phyloP scores from a whole-genome alignment of 1,140 invertebrate genomes.

The Dreissena polymorpha region DNA sequence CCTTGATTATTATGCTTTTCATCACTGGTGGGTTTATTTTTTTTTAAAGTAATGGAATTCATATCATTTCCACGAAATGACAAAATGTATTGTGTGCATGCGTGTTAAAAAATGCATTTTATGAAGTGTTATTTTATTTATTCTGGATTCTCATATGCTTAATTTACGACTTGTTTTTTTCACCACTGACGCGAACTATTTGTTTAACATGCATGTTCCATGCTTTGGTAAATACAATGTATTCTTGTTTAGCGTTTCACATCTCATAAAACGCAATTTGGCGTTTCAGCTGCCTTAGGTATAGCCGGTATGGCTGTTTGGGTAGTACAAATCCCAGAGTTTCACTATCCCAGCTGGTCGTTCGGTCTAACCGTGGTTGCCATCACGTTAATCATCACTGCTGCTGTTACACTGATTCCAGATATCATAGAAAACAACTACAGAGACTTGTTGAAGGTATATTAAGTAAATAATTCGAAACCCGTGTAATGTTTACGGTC shows the following conservation, averaged over 20 bases:
- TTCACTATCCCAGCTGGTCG: slow-evolving; percentile 45
- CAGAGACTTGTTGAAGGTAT: slow-evolving; percentile 41
- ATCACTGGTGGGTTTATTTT: slow-evolving; percentile 15
- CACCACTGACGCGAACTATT: too few species aligned
- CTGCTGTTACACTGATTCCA: slow-evolving; percentile 28
- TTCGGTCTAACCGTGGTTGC: slow-evolving; percentile 48
- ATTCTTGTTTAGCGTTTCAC: background rate
- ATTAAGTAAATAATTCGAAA: background rate
- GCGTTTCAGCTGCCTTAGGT: slow-evolving; percentile 21
- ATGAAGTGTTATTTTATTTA: too few species aligned
- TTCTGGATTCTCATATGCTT: too few species aligned
- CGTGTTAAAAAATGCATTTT: too few species aligned
- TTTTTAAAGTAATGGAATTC: too few species aligned
- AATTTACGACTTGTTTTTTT: too few species aligned
- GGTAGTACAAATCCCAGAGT: background rate
- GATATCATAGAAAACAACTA: slow-evolving; percentile 47
- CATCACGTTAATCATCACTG: slow-evolving; percentile 28
- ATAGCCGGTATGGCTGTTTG: slow-evolving; percentile 38
- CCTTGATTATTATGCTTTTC: slow-evolving; percentile 33
- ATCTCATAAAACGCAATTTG: background rate
- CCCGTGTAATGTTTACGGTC: background rate
- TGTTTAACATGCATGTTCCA: too few species aligned
- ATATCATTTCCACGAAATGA: too few species aligned
- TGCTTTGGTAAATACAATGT: background rate
- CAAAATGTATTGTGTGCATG: too few species aligned